Base-by-base conservation (phyloP, 1,140 invertebrate genomes). In the Dendrolimus kikuchii region DNA sequence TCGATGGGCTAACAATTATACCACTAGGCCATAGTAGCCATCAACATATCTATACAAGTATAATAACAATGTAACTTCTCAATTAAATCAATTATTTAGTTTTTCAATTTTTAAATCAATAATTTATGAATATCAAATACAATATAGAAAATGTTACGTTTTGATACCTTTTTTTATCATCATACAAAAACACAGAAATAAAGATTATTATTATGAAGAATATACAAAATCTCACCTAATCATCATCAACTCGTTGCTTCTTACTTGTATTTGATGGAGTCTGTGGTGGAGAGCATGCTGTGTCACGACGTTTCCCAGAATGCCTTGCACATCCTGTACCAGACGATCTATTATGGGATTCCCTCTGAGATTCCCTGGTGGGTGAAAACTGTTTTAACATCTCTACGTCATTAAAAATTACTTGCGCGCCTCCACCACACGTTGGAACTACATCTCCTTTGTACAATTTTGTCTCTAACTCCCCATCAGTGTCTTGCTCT, bases 331-430 rank as follows among this genome's bases (percentile, higher is more conserved):
- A 86, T 0, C 53, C 62, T 0, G 64, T 66, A 4, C 59, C 68
- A 0, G 77, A 81, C 0, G 62, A 61, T 23, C 76, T 61, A 10
- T 64, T 59, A 1, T 68, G 49, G 5, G 40, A 40, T 23, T 50
- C 42, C 9, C 38, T 61, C 4, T 65, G 55, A 0, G 70, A 71
- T 5, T 77, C 61, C 4, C 60, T 54, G 2, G 83, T 90, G 4
- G 96, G 96, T 0, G 95, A 96, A 61, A 90, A 89, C 77, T 98
- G 96, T 66, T 93, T 94, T 5, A 99, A 80, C 60, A 92, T 93
- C 86, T 99, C 98, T 3, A 99, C 94, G 83, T 99, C 98, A 64
- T 96, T 95, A 68, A 99, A 98, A 37, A 99, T 92, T 0, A 99
- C 96, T 74, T 98, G 96, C 3, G 96, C 94, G 0, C 98, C 98